These are phyloP conservation scores for Alligator sinensis DNA, from an alignment of 2,113 vertebrate species.

Conservation along the genomic window DNA sequence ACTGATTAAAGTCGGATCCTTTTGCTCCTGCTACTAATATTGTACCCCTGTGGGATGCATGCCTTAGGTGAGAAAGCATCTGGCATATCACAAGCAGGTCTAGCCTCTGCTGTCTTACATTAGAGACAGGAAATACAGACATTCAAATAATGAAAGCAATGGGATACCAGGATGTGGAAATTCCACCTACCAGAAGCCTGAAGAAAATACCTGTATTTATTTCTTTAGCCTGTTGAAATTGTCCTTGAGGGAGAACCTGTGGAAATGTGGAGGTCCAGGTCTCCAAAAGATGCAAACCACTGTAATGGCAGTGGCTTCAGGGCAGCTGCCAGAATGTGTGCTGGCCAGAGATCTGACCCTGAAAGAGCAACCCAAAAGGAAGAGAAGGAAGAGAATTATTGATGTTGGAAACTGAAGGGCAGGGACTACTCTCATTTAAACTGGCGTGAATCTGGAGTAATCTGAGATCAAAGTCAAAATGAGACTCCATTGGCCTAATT, in stretches of 20 bases:
- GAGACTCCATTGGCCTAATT: background rate
- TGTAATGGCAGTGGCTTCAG: background rate
- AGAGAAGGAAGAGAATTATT: background rate
- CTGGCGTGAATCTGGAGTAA: background rate
- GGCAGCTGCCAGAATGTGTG: background rate
- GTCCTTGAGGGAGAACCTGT: background rate
- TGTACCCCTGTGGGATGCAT: background rate
- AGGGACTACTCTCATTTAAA: background rate
- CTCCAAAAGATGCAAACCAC: background rate
- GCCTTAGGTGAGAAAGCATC: background rate
- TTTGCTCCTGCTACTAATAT: background rate
- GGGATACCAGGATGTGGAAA: background rate
- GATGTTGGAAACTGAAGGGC: background rate
- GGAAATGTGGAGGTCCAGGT: background rate
- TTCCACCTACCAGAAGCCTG: background rate
- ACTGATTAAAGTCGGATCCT: background rate
- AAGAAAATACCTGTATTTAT: background rate
- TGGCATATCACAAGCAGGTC: background rate
- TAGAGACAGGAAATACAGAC: background rate
- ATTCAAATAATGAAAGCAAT: background rate
- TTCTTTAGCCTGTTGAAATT: background rate
- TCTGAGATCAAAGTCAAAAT: background rate
- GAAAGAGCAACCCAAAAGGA: background rate
- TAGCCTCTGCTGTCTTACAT: background rate
- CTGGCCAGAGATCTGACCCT: background rate